These are phyloP conservation scores for Heliangelus exortis DNA, from an alignment of 2,797 vertebrate genomes.

Conservation along the genomic window DNA sequence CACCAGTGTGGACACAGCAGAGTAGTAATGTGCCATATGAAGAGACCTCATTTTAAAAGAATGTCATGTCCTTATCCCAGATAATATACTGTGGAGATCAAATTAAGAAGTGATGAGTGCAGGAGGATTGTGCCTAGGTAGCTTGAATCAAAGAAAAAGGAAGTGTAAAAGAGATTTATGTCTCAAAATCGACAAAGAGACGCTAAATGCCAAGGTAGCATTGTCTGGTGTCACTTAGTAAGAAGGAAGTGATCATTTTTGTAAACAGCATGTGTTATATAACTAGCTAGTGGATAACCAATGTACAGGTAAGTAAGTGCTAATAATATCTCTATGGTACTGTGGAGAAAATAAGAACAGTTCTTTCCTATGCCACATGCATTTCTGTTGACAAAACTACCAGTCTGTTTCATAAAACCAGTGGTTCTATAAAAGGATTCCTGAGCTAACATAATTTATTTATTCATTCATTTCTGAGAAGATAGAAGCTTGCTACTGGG, in stretches of 20 bases:
- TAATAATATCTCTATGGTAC: background rate
- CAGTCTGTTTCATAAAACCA: background rate
- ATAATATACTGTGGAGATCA: background rate
- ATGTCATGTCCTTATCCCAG: background rate
- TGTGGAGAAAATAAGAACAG: background rate
- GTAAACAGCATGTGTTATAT: rapidly evolving
- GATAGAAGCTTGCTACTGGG: background rate
- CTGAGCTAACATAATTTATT: background rate
- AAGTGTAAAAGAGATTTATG: background rate
- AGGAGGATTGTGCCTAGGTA: background rate
- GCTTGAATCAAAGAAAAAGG: background rate
- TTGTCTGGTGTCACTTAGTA: background rate
- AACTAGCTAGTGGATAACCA: background rate
- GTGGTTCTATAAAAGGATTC: background rate
- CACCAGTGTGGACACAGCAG: background rate
- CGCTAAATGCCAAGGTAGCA: background rate
- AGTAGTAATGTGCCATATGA: background rate
- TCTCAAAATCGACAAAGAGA: background rate
- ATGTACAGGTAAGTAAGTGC: background rate
- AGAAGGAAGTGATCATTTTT: background rate
- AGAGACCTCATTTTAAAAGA: background rate
- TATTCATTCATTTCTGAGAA: background rate
- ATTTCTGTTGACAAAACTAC: background rate
- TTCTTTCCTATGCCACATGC: background rate
- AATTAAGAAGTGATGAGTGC: background rate